Percentiles rank a stretch among this genome's conserved stretches.
Evolutionary conservation across 1,140 invertebrate species (phyloP).

Genomic region (Drosophila sturtevanti): DNA sequence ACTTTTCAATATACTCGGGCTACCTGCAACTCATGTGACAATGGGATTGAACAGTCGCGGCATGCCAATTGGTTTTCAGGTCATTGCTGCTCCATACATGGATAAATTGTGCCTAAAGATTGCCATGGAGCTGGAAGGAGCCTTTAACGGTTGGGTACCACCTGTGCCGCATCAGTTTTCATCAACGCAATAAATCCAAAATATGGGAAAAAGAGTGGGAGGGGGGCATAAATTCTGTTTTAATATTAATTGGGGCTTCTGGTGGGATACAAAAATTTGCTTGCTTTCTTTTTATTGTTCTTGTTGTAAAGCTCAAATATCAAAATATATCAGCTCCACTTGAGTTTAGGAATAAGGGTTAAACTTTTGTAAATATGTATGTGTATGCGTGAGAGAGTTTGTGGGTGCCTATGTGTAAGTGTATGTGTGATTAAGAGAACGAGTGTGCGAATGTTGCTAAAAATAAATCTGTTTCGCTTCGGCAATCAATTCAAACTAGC

Average conservation of each 20-base stretch:
- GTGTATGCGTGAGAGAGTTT: neutral
- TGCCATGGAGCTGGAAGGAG: constrained; percentile 89
- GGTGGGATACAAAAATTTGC: constrained; percentile 25
- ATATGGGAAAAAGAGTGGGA: neutral
- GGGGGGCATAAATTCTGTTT: too few species aligned
- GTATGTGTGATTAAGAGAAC: neutral
- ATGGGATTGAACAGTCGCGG: constrained; percentile 86
- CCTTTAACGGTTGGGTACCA: constrained; percentile 90
- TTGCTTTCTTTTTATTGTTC: neutral
- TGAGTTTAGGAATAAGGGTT: neutral
- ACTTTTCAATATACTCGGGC: constrained; percentile 89
- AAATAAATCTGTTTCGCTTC: neutral
- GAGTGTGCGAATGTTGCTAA: neutral
- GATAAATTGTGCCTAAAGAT: constrained; percentile 91
- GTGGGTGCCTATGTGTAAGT: neutral
- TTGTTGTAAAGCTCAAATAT: neutral
- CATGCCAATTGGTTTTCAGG: constrained; percentile 90
- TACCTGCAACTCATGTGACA: constrained; percentile 90
- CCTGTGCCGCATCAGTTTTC: constrained; percentile 65
- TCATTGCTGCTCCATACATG: constrained; percentile 86
- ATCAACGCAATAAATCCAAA: neutral
- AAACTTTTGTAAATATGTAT: neutral
- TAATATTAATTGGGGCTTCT: constrained; percentile 39
- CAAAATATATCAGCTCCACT: neutral
- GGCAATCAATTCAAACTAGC: neutral